Conservation (phyloP, 2,113 vertebrate species). For the Rhodinocichla rosea region DNA sequence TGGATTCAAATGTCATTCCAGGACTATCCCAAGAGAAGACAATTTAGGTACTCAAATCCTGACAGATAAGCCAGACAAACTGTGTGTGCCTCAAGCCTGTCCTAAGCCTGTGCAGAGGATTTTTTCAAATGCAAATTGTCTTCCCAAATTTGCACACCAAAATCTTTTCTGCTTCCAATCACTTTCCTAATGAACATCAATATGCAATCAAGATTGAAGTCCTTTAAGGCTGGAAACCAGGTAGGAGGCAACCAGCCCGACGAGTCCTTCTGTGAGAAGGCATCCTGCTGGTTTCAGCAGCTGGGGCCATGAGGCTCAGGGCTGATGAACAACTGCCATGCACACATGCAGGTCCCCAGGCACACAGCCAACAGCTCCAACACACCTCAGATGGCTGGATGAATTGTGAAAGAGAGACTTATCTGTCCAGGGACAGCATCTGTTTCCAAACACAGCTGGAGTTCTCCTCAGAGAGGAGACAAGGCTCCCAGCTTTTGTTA, state of each 20-base stretch:
- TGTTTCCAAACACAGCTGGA: background rate
- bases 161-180: conserved; percentile 24
- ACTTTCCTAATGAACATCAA: conserved; percentile 9
- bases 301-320: background rate
- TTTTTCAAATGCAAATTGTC: conserved; percentile 23
- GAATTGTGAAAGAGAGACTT: background rate
- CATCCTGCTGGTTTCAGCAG: conserved; percentile 36
- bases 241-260: conserved; percentile 49
- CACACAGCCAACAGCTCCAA: background rate
- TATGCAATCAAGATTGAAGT: conserved; percentile 36
- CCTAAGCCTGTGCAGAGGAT: background rate
- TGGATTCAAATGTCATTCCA: background rate
- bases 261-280: conserved; percentile 1
- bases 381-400: accelerated
- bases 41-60: background rate
- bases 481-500: background rate
- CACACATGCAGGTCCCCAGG: background rate
- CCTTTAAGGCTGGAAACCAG: conserved; percentile 31
- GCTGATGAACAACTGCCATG: background rate
- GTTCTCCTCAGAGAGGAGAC: background rate
- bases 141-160: conserved; percentile 40
- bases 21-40: background rate
- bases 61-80: background rate
- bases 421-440: background rate
- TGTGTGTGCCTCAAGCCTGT: background rate